Conservation (phyloP, 2,113 vertebrate species). For the Thalassoma bifasciatum region DNA sequence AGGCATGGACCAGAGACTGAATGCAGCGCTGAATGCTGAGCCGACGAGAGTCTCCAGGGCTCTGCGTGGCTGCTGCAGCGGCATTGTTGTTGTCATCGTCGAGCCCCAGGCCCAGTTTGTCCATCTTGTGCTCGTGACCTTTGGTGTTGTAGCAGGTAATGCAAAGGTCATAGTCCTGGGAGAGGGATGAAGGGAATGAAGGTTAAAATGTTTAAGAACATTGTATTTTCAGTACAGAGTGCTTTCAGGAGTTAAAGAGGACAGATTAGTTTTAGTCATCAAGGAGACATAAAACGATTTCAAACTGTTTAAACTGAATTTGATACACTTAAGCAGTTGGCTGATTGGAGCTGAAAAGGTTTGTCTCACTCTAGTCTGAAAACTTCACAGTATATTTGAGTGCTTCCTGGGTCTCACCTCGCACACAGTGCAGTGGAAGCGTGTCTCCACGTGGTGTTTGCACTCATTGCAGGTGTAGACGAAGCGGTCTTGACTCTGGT, state of each 20-base stretch:
- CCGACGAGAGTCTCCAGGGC: constrained; percentile 93
- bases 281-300: too few species aligned
- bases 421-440: constrained; percentile 98
- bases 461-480: constrained; percentile 99
- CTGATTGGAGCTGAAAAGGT: too few species aligned
- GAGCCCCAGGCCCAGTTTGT: constrained; percentile 94
- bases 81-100: constrained; percentile 96
- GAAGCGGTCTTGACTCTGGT: constrained; percentile 98
- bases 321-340: too few species aligned
- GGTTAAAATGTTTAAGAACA: background rate
- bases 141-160: constrained; percentile 98
- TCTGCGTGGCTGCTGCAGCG: constrained; percentile 91
- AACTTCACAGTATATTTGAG: too few species aligned
- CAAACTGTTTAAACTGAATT: too few species aligned
- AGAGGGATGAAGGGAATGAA: background rate
- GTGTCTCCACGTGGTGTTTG: constrained; percentile 97
- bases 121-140: constrained; percentile 99
- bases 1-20: constrained; percentile 96
- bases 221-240: too few species aligned
- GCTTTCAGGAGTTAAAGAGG: too few species aligned
- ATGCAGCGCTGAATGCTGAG: constrained; percentile 98
- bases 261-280: too few species aligned
- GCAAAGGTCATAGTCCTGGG: constrained; percentile 96
- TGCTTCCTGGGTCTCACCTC: constrained; percentile 88
- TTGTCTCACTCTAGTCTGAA: too few species aligned